Conservation (phyloP, 2,113 vertebrate species). For the Clarias batrachus region DNA sequence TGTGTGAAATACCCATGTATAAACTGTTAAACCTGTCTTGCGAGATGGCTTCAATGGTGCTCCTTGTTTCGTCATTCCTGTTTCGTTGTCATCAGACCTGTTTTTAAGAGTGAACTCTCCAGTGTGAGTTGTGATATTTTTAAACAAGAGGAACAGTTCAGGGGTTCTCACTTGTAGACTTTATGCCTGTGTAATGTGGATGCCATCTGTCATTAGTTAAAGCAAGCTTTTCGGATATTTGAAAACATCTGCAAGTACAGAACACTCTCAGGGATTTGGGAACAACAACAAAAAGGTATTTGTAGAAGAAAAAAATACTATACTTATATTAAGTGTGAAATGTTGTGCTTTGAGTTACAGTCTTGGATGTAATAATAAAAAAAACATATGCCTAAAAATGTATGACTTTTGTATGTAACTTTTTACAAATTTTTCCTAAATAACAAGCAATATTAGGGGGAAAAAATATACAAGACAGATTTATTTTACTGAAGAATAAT, state of each 20-base stretch:
- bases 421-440: background rate
- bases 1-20: slow-evolving; percentile 4
- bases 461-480: background rate
- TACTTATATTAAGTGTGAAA: background rate
- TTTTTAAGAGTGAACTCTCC: slow-evolving; percentile 13
- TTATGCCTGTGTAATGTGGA: background rate
- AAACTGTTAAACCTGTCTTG: slow-evolving; percentile 66
- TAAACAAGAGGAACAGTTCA: background rate
- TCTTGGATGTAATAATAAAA: background rate
- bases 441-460: background rate
- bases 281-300: slow-evolving; percentile 28
- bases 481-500: background rate
- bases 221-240: background rate
- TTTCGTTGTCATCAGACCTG: slow-evolving; percentile 60
- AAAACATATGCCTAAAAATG: background rate
- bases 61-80: slow-evolving; percentile 64
- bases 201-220: background rate
- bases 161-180: slow-evolving; percentile 14
- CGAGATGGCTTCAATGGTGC: slow-evolving; percentile 53
- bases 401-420: background rate
- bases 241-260: background rate
- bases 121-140: background rate
- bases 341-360: background rate
- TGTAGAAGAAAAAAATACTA: background rate
- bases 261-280: slow-evolving; percentile 2